Evolutionary conservation across 37 sponge, comb jelly and placozoan genomes (phyloP), one percentile per base, ranked within the genome.

Genomic region (Amphimedon queenslandica): DNA sequence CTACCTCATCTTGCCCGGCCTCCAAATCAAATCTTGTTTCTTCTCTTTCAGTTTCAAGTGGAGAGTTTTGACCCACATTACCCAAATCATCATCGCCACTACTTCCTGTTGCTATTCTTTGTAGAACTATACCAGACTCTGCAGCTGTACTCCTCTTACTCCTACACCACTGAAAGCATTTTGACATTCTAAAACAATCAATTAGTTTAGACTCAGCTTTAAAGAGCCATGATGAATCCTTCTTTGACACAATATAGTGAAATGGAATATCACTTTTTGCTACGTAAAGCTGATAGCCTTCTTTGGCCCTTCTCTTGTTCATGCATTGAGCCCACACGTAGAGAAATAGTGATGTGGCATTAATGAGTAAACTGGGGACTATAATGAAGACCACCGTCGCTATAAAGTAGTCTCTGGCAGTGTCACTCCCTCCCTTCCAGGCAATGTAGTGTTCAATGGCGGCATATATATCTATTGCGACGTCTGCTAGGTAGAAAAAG

Each of bases 351-450:
- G 88, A 88, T 8, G 82, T 4, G 23, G 82, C 11, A 36, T 88
- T 82, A 51, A 88, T 73, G 58, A 78, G 18, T 0, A 78, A 24
- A 28, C n/a, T 30, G 0, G 88, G 88, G 2, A 77, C 28, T 3
- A 67, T 57, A 20, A 88, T 77, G 47, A 88, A 88, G 41, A 81
- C 71, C 28, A 82, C 47, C 16, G 88, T 88, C 2, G 79, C 78
- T 2, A 42, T 69, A 42, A 82, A 72, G 57, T 88, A 88, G 10
- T 57, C 53, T 4, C 30, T 2, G 0, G 82, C 82, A 0, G 28
- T 27, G 33, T 88, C 88, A 4, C 42, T 68, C 3, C 74, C 82
- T n/a, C 18, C 23, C n/a, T 57, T 58, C 13, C 67, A 41, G 2
- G 78, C 60, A 1, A 67, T 24, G 29, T 76, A 57, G 58, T 88